Evolutionary conservation across 2,797 vertebrate species (phyloP).

Genomic region (Halcyon chelicuti): DNA sequence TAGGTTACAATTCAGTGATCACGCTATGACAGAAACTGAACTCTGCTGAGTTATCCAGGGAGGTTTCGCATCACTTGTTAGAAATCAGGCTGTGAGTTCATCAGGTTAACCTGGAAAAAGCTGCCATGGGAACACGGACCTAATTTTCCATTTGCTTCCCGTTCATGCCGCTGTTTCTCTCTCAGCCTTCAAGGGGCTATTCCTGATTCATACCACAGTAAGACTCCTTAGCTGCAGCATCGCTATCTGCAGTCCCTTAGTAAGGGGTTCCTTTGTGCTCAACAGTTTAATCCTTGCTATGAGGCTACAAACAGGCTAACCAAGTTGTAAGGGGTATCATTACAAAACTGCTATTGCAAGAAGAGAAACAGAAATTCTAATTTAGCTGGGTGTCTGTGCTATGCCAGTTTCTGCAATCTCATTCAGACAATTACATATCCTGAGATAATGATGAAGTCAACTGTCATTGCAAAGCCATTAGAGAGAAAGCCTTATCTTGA

Average conservation of each 20-base stretch:
- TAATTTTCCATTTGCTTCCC: not conserved
- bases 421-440: not conserved
- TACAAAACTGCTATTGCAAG: not conserved
- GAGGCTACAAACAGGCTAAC: not conserved
- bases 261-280: not conserved
- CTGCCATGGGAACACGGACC: not conserved
- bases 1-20: not conserved
- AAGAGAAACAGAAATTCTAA: not conserved
- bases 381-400: not conserved
- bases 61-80: not conserved
- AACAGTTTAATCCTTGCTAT: not conserved
- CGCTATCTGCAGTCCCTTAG: not conserved
- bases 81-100: not conserved
- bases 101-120: not conserved
- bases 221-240: not conserved
- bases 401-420: not conserved
- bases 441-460: not conserved
- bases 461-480: slow-evolving; percentile 3
- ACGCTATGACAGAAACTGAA: not conserved
- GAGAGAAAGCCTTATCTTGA: slow-evolving; percentile 6
- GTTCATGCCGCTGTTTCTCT: not conserved
- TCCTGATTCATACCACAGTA: not conserved
- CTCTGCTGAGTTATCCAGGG: not conserved
- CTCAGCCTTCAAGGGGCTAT: not conserved
- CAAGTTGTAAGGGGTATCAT: not conserved